A percentile compares a stretch with the other conserved stretches of the same genome.
Evolutionary conservation across 2,888 invertebrate genomes (phyloP).

Genomic region (Metopia argyrocephala): DNA sequence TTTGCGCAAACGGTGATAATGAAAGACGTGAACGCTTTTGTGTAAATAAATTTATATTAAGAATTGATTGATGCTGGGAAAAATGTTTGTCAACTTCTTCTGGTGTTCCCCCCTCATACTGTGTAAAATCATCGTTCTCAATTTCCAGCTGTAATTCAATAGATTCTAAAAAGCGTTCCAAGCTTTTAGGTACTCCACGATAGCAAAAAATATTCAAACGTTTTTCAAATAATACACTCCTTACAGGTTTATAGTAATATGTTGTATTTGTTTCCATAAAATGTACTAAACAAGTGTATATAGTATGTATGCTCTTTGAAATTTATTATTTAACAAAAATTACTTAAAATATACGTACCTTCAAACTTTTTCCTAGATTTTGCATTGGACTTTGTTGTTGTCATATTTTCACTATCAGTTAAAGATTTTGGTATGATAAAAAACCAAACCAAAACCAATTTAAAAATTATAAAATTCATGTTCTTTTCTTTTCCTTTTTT

Average conservation of each 20-base stretch:
- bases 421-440: conserved; percentile 16
- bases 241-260: conserved; percentile 57
- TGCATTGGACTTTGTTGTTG: not conserved
- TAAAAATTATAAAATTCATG: conserved; percentile 20
- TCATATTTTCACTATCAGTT: not conserved
- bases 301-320: too few species aligned
- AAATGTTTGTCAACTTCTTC: conserved; percentile 84
- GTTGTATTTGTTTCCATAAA: conserved; percentile 66
- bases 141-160: conserved; percentile 82
- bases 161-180: conserved; percentile 85
- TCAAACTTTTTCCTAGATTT: conserved; percentile 11
- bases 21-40: conserved; percentile 82
- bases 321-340: not conserved
- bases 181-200: conserved; percentile 82
- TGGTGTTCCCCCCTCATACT: conserved; percentile 84
- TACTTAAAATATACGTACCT: conserved; percentile 2
- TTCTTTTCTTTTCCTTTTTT: conserved; percentile 11
- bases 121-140: conserved; percentile 84
- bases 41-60: conserved; percentile 84
- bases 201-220: conserved; percentile 85
- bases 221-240: conserved; percentile 59
- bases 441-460: conserved; percentile 14
- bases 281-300: conserved; percentile 9
- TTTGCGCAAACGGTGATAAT: conserved; percentile 84
- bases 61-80: conserved; percentile 83